Evolutionary conservation across 1,140 invertebrate genomes (phyloP).

Genomic region (Drosophila pectinifera): DNA sequence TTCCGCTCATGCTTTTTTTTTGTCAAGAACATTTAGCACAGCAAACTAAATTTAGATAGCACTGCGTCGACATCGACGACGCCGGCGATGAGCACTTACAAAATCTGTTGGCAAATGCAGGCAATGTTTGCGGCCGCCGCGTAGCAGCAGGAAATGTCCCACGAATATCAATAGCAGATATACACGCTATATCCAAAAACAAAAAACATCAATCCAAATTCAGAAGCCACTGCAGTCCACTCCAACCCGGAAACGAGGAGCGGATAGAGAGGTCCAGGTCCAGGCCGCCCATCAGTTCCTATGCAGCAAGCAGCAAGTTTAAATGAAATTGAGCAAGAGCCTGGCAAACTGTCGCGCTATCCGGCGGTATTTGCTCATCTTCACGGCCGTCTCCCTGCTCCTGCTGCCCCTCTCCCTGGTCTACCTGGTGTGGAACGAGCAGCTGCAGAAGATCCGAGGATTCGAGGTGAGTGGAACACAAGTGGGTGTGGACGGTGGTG

Average conservation of each 20-base stretch:
- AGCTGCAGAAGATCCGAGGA: slow-evolving; percentile 84
- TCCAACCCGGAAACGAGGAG: slow-evolving; percentile 25
- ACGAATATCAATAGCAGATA: slow-evolving; percentile 46
- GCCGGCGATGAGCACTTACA: slow-evolving; percentile 65
- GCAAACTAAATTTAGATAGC: slow-evolving; percentile 69
- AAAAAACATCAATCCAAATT: slow-evolving; percentile 20
- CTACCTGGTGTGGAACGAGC: slow-evolving; percentile 83
- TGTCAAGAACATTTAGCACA: slow-evolving; percentile 54
- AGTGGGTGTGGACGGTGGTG: background rate
- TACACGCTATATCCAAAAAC: slow-evolving; percentile 18
- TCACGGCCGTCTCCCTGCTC: slow-evolving; percentile 78
- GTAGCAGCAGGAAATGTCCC: slow-evolving; percentile 53
- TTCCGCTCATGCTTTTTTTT: slow-evolving; percentile 32
- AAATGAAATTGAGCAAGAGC: slow-evolving; percentile 83
- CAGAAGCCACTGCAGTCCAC: slow-evolving; percentile 12
- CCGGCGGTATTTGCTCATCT: slow-evolving; percentile 84
- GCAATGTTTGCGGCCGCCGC: slow-evolving; percentile 56
- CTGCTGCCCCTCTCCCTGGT: slow-evolving; percentile 77
- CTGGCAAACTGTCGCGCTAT: slow-evolving; percentile 82
- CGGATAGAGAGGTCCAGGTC: slow-evolving; percentile 23
- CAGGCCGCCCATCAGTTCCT: slow-evolving; percentile 60
- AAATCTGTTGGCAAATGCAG: slow-evolving; percentile 76
- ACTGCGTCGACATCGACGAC: slow-evolving; percentile 28
- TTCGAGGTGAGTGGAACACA: slow-evolving; percentile 76
- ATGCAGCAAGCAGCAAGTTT: slow-evolving; percentile 70